Conservation (phyloP, 2,888 invertebrate genomes). For the Drosophila paranaensis region DNA sequence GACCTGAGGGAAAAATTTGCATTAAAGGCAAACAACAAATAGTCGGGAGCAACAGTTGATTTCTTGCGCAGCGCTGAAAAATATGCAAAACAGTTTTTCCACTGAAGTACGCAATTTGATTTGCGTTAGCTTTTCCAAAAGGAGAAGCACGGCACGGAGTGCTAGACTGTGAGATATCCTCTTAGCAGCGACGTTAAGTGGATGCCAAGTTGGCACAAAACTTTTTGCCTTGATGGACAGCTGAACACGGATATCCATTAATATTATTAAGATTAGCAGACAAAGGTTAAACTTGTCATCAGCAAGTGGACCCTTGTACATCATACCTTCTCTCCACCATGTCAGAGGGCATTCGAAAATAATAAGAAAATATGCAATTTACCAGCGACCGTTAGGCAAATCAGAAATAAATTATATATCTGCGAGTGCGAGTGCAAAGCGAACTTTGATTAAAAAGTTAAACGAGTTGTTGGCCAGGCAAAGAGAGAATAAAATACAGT, state of each 20-base stretch:
- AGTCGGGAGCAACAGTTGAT: conserved; percentile 36
- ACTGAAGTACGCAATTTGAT: conserved; percentile 49
- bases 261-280: neutral
- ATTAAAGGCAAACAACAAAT: conserved; percentile 24
- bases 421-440: neutral
- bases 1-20: conserved; percentile 23
- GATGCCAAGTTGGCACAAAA: neutral
- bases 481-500: neutral
- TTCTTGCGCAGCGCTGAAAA: conserved; percentile 22
- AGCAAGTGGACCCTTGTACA: neutral
- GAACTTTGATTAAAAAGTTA: conserved; percentile 1
- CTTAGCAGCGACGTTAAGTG: neutral
- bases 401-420: conserved; percentile 1
- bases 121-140: conserved; percentile 25
- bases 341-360: conserved; percentile 1
- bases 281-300: neutral
- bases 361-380: conserved; percentile 7
- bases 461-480: neutral
- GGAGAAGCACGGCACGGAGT: neutral
- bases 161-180: neutral
- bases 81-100: conserved; percentile 32
- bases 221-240: neutral
- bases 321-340: neutral
- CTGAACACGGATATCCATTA: neutral
- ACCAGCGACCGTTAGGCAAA: neutral